These are phyloP conservation scores for Sceloporus undulatus DNA, from an alignment of 2,113 vertebrate species.

Conservation along the genomic window DNA sequence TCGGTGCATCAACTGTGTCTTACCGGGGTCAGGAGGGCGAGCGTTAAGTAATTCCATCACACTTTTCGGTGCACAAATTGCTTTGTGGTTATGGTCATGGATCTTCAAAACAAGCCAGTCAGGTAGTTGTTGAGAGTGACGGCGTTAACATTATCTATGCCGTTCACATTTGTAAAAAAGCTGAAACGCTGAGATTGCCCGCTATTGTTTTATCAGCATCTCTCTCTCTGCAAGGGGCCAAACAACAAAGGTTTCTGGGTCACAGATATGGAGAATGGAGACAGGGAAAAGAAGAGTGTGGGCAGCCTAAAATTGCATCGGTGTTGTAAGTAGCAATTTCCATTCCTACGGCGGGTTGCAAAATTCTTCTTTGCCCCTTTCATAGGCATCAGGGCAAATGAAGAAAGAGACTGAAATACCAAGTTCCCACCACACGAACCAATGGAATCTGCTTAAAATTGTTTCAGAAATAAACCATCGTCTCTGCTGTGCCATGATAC, in stretches of 20 bases:
- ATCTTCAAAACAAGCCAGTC: conserved; percentile 20
- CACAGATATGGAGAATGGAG: not conserved
- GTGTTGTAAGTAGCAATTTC: too few species aligned
- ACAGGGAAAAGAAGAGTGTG: not conserved
- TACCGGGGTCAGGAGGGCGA: not conserved
- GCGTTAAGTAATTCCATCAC: conserved; percentile 2
- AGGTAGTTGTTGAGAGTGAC: not conserved
- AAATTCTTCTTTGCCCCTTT: too few species aligned
- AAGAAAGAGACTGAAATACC: not conserved
- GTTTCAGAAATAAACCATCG: too few species aligned
- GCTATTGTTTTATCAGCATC: not conserved
- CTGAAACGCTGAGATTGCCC: not conserved
- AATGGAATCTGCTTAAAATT: not conserved
- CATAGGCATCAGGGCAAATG: not conserved
- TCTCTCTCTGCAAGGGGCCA: not conserved
- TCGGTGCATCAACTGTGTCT: not conserved
- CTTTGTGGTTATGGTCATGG: not conserved
- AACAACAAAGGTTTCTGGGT: not conserved
- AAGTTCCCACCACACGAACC: not conserved
- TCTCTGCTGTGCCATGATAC: not conserved
- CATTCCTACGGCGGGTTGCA: not conserved
- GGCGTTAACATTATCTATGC: not conserved
- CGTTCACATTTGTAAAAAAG: not conserved
- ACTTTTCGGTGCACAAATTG: conserved; percentile 13
- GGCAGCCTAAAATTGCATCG: not conserved